Evolutionary conservation across 2,113 vertebrate genomes (phyloP), one percentile per base, ranked within the genome.

Genomic region (Salvator merianae): DNA sequence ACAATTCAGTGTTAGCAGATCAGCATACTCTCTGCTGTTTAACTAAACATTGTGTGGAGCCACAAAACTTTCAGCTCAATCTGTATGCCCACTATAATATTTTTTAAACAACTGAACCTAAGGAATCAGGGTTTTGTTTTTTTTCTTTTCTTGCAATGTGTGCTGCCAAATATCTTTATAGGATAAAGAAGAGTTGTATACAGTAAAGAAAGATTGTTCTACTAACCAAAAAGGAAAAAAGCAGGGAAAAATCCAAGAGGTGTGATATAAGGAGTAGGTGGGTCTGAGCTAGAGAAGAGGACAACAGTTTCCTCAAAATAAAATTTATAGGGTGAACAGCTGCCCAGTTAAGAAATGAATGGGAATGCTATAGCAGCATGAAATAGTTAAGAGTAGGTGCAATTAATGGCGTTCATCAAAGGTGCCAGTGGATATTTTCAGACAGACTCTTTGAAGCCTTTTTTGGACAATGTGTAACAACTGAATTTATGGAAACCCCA

Each of bases 301-400:
- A 18, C 75, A 84, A 62, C 34, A 6, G 6, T 78, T 77, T 62
- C 18, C 77, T 78, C 50, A 34, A 62, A 78, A 78, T 78, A 65
- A 84, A n/a, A 70, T 62, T 84, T 84, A 71, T 75, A 71, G 66
- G 50, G 53, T 71, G 75, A 84, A 84, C 83, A 78, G 76, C 70
- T 84, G 50, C 75, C 83, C 83, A 84, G 75, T 84, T 84, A 84
- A 62, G 75, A 40, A 78, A 62, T 71, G 66, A 84, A 84, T 47
- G 59, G 36, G 75, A 71, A 71, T 71, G 83, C 66, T 34, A 70
- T 70, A 84, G 78, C 83, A 71, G 66, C 75, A 78, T 78, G 75
- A 71, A 84, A 84, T 70, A 78, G 66, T 84, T 71, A 84, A 70
- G 28, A 78, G 66, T 53, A 78, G 77, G 75, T 70, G 40, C 83